phyloP scores from a whole-genome alignment of 2,797 vertebrate genomes.

The Myiothlypis chrysogaster region DNA sequence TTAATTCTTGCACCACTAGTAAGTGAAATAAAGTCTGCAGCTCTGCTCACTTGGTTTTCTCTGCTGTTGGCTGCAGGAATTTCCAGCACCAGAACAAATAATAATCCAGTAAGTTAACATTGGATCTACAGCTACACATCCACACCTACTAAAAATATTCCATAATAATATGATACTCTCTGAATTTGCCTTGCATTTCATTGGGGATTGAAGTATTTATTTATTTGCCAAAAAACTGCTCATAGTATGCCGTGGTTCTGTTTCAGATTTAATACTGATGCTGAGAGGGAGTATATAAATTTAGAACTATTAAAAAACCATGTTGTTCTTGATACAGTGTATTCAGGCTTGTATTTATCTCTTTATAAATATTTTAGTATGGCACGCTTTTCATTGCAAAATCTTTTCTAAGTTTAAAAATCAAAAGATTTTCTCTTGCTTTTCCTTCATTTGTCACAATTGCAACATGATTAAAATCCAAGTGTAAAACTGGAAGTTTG shows the following conservation, averaged over 20 bases:
- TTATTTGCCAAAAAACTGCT: conserved; percentile 61
- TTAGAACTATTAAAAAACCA: not conserved
- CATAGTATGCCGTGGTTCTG: not conserved
- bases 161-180: not conserved
- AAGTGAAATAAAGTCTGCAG: not conserved
- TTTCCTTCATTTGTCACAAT: not conserved
- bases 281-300: conserved; percentile 22
- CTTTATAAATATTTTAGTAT: not conserved
- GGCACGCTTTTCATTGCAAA: not conserved
- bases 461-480: not conserved
- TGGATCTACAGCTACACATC: not conserved
- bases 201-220: conserved; percentile 38
- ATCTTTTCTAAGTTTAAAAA: not conserved
- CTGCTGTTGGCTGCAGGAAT: not conserved
- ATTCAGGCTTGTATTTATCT: not conserved
- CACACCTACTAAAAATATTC: conserved; percentile 19
- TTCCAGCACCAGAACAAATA: conserved; percentile 2
- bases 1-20: not conserved
- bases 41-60: rapidly evolving
- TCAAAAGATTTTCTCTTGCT: not conserved
- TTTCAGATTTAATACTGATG: conserved; percentile 46
- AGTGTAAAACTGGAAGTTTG: not conserved
- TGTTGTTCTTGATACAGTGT: not conserved
- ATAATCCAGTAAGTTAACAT: not conserved
- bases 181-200: conserved; percentile 38